Evolutionary conservation across 2,888 invertebrate species (phyloP), one percentile per base, ranked within the genome.

Genomic region (Aquatica leii): DNA sequence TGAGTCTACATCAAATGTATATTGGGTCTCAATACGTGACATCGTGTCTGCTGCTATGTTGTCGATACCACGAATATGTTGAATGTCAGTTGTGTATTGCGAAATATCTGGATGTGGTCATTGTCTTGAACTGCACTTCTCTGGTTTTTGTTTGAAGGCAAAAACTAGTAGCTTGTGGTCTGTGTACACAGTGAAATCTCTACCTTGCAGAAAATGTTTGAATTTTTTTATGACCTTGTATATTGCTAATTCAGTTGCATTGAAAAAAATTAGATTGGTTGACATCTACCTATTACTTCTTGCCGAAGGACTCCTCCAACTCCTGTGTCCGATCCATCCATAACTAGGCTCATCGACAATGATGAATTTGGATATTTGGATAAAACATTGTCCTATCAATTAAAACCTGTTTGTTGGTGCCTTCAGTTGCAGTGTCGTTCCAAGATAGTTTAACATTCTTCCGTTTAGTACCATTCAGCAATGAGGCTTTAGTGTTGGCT

Each of bases 301-400:
- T 81, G 81, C 53, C 82, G 78, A 6, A 82, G 53, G 0, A 73
- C 76, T 1, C 78, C 79, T 0, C 81, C 81, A 2, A 81, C 73
- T 1, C 80, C 75, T 0, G 37, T 59, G 41, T 80, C 77, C 0
- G 81, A 82, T 1, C 81, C 81, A 58, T 82, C 80, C 0, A 74
- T 74, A 0, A 71, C 62, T 0, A 81, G 15, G 14, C n/a, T 40
- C 2, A 40, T 40, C 0, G 73, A 69, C 0, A 81, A 41, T 40
- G 73, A 53, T 0, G 77, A 35, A 2, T 20, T 43, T 17, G 69
- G 70, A 49, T 69, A 64, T 1, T 59, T 55, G 1, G 69, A 55
- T 1, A 66, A 20, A 6, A n/a, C n/a, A n/a, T n/a, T n/a, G 70
- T 48, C 5, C 71, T 69, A 0, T 65, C 5, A 0, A 64, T 60